Evolutionary conservation across 2,797 vertebrate species (phyloP).

Genomic region (Scomberomorus guttatus): DNA sequence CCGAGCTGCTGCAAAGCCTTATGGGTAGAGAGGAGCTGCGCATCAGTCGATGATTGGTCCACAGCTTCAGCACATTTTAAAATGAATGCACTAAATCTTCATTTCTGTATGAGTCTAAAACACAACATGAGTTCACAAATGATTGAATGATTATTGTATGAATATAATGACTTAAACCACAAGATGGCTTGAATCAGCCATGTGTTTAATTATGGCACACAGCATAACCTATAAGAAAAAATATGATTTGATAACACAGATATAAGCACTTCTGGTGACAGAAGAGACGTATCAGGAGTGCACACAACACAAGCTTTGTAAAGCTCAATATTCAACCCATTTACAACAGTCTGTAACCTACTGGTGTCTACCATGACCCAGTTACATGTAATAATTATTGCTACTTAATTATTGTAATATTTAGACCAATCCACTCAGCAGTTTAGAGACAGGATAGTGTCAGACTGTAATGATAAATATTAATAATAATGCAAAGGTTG

Average conservation of each 20-base stretch:
- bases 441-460: constrained; percentile 1
- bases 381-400: neutral
- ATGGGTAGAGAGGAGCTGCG: constrained; percentile 63
- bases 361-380: constrained; percentile 1
- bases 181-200: neutral
- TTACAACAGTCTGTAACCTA: neutral
- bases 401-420: neutral
- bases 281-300: neutral
- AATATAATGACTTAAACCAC: neutral
- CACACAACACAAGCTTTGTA: neutral
- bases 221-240: neutral
- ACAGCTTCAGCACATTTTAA: neutral
- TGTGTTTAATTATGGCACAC: neutral
- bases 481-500: neutral
- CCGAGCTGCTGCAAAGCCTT: constrained; percentile 71
- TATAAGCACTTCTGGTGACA: neutral
- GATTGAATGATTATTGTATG: neutral
- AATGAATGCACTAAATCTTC: constrained; percentile 12
- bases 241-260: neutral
- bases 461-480: neutral
- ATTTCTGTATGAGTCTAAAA: neutral
- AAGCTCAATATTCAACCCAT: neutral
- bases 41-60: constrained; percentile 61
- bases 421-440: constrained; percentile 4
- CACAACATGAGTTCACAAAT: neutral